Evolutionary conservation across 2,113 vertebrate genomes (phyloP), one percentile per base, ranked within the genome.

Genomic region (Calyptomena viridis): DNA sequence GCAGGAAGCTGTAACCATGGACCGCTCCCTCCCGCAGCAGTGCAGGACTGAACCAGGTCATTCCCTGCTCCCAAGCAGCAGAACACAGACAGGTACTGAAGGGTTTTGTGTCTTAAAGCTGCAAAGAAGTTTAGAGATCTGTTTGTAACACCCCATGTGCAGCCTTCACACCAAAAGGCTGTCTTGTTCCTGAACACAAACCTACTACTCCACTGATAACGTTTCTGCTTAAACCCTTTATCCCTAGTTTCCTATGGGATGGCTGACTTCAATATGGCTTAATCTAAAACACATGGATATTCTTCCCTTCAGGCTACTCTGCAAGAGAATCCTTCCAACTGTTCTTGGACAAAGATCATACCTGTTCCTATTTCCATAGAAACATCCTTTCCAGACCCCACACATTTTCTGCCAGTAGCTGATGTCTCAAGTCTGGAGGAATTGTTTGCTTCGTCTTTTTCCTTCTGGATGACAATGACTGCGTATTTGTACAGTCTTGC

Each of bases 381-480:
- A 75, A 86, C 90, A 88, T 95, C 92, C 76, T 89, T 98, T 90
- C 94, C 96, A 88, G 96, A 91, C 42, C 95, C 69, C 27, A 82
- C 86, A 49, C 78, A 77, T 89, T 94, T 97, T 91, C 95, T 96
- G 44, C 96, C 69, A 78, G 97, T 93, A 58, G 87, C n/a, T 46
- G 95, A 37, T 20, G 79, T 89, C 85, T 98, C 97, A 39, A 95
- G 97, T 92, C 87, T 84, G 66, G 96, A 94, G 40, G 94, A 93
- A 42, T 31, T 68, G 50, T 76, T 95, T 83, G 95, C 96, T 84
- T 89, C 94, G 31, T 95, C 94, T 31, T 87, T 97, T 50, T 97
- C 97, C 94, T 98, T 99, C 90, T 97, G 97, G 86, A 99, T 98
- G 86, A 99, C 98, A 8, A 99, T 14, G 44, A 99, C 90, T 3